Conservation (phyloP, 1,140 invertebrate genomes). For the Drosophila ohnishii region DNA sequence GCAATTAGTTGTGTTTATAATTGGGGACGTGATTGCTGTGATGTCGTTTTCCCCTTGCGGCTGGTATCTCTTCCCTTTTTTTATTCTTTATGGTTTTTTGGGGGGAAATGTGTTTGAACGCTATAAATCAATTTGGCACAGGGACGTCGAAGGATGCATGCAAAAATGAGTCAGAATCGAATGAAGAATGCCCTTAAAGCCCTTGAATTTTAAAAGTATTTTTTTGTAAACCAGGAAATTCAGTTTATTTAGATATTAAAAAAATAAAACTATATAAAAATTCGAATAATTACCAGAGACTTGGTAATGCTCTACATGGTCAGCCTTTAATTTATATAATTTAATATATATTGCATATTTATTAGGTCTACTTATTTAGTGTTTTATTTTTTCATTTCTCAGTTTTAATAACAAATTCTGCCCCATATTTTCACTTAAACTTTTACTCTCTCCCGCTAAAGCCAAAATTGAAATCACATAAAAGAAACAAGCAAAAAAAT, state of each 20-base stretch:
- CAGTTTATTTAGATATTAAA: background rate
- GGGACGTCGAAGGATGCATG: constrained; percentile 57
- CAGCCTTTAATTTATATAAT: background rate
- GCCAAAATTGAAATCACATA: constrained; percentile 45
- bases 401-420: no score
- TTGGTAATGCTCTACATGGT: accelerated
- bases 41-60: constrained; percentile 24
- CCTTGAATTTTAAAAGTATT: background rate
- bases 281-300: no score
- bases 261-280: no score
- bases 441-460: constrained; percentile 23
- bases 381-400: no score
- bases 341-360: no score
- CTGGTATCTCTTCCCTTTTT: background rate
- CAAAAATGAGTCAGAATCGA: constrained; percentile 40
- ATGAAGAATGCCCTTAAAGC: constrained; percentile 32
- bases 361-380: no score
- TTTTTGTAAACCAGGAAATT: background rate
- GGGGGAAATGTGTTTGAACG: constrained; percentile 67
- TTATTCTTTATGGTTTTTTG: constrained; percentile 17
- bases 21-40: constrained; percentile 60
- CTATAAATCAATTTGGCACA: constrained; percentile 76
- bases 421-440: background rate
- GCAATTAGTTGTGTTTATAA: constrained; percentile 78
- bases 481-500: constrained; percentile 41